A percentile compares a stretch with the other conserved stretches of the same genome.
Conservation (phyloP, 2,113 vertebrate species). For the Cacatua alba region DNA sequence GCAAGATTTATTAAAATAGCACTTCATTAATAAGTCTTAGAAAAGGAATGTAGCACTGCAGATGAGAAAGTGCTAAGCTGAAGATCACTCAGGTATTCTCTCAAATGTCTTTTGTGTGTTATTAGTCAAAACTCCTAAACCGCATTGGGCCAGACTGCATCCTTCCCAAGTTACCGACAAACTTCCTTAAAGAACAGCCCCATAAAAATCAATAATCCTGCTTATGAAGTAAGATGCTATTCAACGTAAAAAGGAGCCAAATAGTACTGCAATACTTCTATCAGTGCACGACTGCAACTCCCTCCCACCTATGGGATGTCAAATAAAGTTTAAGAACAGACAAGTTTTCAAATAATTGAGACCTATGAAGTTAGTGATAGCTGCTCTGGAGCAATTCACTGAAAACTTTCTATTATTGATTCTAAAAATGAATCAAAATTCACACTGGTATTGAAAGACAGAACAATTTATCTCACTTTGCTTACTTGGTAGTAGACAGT, state of each 20-base stretch:
- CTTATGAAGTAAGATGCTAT: not conserved
- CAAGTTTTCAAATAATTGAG: not conserved
- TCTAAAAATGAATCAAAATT: not conserved
- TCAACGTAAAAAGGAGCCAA: not conserved
- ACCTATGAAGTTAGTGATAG: not conserved
- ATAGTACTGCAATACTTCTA: not conserved
- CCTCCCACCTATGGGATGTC: not conserved
- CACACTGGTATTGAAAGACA: not conserved
- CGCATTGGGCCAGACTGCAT: rapidly evolving
- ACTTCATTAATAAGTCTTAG: not conserved
- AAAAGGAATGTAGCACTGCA: not conserved
- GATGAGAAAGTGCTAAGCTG: not conserved
- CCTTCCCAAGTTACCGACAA: not conserved
- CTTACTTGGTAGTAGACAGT: not conserved
- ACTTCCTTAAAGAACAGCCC: not conserved
- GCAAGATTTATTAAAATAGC: not conserved
- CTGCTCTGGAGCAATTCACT: not conserved
- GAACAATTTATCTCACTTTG: not conserved
- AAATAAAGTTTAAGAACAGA: not conserved
- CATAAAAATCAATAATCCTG: not conserved
- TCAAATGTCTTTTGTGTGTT: not conserved
- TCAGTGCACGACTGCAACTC: not conserved
- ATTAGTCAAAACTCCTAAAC: not conserved
- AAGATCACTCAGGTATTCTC: not conserved
- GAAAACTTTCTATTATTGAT: not conserved